Evolutionary conservation across 1,140 invertebrate genomes (phyloP), one percentile per base, ranked within the genome.

Genomic region (Eulimnadia texana): DNA sequence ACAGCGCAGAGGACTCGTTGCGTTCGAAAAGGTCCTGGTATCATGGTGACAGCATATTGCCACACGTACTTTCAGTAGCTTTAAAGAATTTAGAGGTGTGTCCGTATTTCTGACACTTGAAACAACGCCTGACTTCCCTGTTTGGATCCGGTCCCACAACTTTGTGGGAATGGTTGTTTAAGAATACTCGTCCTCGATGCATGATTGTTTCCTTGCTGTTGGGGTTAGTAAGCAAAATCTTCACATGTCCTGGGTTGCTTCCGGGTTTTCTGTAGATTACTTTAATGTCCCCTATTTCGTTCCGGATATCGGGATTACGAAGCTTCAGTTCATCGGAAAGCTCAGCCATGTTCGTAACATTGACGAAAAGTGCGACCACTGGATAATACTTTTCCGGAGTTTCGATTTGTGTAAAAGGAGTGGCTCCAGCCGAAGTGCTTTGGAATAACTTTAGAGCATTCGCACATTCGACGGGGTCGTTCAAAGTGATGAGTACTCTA

Each of bases 101-200:
- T 6, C 53, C 53, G 25, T 27, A 55, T 22, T 1, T 27, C 25
- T 55, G 53, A n/a, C 24, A 55, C 11, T 55, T 55, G n/a, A 24
- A 55, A 27, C 53, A 55, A 55, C 53, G 53, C 53, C 53, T n/a
- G 9, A 55, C 53, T 1, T 55, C 19, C n/a, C 53, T 22, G 53
- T n/a, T 55, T 27, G 33, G 33, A 42, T 42, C 33, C 6, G 16
- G 6, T 9, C 16, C 33, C 6, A 42, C 33, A 42, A 42, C 33
- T 42, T 42, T 42, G 33, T 42, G 33, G 6, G 33, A 42, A 9
- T 42, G 33, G 33, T 42, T 42, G 33, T 42, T 42, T 6, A 16
- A 6, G 16, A 42, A 42, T 9, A 42, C 6, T 16, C 33, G 6
- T 42, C 33, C 33, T 42, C 16, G 6, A 9, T 16, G 6, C 33